Conservation (phyloP, 2,888 invertebrate species). For the Omphaloscelis lunosa region DNA sequence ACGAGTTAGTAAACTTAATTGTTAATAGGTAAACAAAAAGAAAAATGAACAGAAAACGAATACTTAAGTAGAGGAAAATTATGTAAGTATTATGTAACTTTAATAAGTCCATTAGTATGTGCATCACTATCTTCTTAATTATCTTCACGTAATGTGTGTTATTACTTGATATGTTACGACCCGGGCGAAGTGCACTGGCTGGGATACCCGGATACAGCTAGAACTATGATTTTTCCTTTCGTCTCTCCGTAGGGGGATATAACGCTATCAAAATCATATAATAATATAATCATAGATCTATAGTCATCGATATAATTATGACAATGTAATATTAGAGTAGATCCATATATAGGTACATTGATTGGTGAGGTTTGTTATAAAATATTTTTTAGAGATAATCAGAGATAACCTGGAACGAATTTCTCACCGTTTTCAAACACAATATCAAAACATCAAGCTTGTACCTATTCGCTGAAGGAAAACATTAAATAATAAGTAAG, state of each 20-base stretch:
- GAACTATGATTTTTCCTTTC: background rate
- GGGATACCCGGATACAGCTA: too few relatives aligned
- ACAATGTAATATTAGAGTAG: background rate
- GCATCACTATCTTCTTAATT: constrained; percentile 16
- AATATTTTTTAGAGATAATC: background rate
- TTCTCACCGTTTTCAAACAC: background rate
- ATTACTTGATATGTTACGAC: background rate
- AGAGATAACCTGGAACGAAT: background rate
- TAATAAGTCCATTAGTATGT: constrained; percentile 9
- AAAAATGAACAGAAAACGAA: constrained; percentile 6
- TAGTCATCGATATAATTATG: background rate
- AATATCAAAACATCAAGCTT: too few relatives aligned
- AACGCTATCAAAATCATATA: background rate
- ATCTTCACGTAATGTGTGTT: background rate
- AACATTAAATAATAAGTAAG: background rate
- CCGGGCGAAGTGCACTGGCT: background rate
- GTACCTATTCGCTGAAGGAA: background rate
- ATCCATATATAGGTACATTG: too few relatives aligned
- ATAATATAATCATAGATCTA: background rate
- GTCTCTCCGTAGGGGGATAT: background rate
- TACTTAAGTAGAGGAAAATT: constrained; percentile 1
- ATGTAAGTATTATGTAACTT: background rate
- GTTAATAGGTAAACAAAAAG: background rate
- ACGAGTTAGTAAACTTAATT: background rate
- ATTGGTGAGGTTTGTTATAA: background rate